phyloP scores from a whole-genome alignment of 1,140 invertebrate genomes.

The Penaeus vannamei region DNA sequence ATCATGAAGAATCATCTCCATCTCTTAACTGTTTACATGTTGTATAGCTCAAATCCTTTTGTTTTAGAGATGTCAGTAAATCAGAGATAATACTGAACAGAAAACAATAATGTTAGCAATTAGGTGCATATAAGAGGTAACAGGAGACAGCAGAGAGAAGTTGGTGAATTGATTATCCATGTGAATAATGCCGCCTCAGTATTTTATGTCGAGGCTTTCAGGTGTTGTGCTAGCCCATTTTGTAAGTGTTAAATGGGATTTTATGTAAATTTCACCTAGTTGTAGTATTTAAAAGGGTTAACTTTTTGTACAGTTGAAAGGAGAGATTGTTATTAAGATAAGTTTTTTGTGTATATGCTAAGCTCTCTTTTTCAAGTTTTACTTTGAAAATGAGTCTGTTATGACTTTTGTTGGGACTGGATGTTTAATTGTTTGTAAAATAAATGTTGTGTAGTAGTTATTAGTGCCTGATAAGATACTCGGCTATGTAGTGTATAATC shows the following conservation, averaged over 20 bases:
- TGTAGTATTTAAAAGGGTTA: constrained; percentile 24
- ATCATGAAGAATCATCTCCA: too few relatives aligned
- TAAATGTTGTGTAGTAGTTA: constrained; percentile 1
- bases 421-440: constrained; percentile 4
- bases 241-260: not conserved
- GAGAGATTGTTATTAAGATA: constrained; percentile 36
- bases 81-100: too few relatives aligned
- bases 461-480: not conserved
- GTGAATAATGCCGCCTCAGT: constrained; percentile 3
- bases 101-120: too few relatives aligned
- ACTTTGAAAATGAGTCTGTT: not conserved
- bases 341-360: constrained; percentile 30
- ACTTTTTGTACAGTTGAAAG: constrained; percentile 26
- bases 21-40: too few relatives aligned
- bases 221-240: constrained; percentile 32
- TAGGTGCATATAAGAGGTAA: too few relatives aligned
- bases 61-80: too few relatives aligned
- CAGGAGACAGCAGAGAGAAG: too few relatives aligned
- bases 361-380: not conserved
- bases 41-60: too few relatives aligned
- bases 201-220: not conserved
- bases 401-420: constrained; percentile 18
- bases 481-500: not conserved
- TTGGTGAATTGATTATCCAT: too few relatives aligned
- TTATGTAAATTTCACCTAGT: constrained; percentile 18